Conservation (phyloP, 1,140 invertebrate species). For the Tetragonula clypearis region DNA sequence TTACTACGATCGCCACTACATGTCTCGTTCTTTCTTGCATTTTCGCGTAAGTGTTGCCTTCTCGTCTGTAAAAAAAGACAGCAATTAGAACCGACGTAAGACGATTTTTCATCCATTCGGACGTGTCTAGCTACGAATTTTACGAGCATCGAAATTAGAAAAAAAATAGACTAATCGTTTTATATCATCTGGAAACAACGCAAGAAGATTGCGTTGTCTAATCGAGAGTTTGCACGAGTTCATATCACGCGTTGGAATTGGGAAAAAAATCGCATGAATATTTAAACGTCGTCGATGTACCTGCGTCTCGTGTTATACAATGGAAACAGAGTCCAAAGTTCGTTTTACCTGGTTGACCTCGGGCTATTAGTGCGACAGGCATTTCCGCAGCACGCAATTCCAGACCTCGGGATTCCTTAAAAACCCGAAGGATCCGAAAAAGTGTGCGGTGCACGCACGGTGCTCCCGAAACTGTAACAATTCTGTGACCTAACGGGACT, state of each 20-base stretch:
- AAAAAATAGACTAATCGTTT: no score
- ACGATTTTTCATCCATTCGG: no score
- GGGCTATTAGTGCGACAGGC: not conserved
- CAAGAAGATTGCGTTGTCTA: no score
- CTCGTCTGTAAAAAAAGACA: no score
- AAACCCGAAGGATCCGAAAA: slow-evolving; percentile 34
- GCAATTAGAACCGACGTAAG: no score
- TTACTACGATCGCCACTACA: no score
- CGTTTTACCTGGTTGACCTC: slow-evolving; percentile 33
- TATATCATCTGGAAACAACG: no score
- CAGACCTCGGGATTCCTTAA: slow-evolving; percentile 14
- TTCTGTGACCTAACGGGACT: slow-evolving; percentile 68
- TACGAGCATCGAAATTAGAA: no score
- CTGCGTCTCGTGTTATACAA: not conserved
- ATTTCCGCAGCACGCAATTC: not conserved
- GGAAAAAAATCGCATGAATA: not conserved
- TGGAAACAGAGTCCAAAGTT: not conserved
- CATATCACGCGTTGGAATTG: not conserved
- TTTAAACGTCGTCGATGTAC: not conserved
- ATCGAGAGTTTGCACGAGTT: no score
- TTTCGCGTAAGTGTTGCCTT: no score
- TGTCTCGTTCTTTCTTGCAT: no score
- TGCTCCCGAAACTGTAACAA: slow-evolving; percentile 47
- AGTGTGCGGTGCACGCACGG: not conserved
- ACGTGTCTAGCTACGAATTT: no score